A percentile compares a stretch with the other conserved stretches of the same genome.
Evolutionary conservation across 2,113 vertebrate species (phyloP).

Genomic region (Lophotis ruficrista): DNA sequence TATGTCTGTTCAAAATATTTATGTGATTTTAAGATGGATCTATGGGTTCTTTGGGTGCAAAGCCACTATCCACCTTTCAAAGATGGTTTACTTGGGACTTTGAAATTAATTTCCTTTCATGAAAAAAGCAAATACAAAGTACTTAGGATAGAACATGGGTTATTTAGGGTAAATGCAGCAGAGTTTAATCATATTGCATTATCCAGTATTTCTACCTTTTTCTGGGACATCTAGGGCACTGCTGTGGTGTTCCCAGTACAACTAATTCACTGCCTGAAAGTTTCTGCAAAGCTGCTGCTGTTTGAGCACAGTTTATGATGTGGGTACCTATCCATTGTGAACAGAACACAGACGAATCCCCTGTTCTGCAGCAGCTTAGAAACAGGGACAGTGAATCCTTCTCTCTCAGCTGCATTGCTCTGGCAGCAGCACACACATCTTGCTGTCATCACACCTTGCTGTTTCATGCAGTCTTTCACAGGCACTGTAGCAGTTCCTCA

Average conservation of each 20-base stretch:
- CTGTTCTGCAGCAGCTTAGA: background rate
- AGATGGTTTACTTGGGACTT: background rate
- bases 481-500: background rate
- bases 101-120: background rate
- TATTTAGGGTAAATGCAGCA: background rate
- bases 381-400: background rate
- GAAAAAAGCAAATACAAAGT: background rate
- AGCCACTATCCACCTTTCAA: background rate
- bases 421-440: accelerated
- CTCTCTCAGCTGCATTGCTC: accelerated
- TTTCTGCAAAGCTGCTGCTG: background rate
- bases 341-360: background rate
- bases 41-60: background rate
- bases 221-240: background rate
- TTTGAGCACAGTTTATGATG: background rate
- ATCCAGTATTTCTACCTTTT: background rate
- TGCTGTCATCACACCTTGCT: background rate
- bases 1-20: background rate
- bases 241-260: background rate
- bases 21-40: background rate
- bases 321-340: accelerated
- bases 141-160: background rate
- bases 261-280: background rate
- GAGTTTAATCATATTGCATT: background rate
- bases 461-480: background rate